phyloP scores from a whole-genome alignment of 92 coral and sea anemone species.

The Palythoa heliodiscus region DNA sequence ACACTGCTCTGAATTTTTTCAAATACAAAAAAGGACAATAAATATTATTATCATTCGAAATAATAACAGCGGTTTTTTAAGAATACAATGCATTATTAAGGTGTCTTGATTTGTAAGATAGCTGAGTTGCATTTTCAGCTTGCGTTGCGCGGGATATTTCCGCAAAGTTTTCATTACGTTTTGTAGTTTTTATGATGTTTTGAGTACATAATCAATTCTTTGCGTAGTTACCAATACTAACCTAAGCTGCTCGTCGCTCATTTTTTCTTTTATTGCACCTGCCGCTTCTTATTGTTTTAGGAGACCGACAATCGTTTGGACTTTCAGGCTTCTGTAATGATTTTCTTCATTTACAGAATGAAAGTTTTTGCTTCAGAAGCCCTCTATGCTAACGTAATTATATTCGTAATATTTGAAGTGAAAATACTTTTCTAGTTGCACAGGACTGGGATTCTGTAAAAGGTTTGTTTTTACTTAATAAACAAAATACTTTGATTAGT shows the following conservation, averaged over 20 bases:
- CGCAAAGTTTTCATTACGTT: too few species aligned
- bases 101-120: neutral
- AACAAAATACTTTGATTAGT: constrained; percentile 27
- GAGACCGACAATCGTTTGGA: neutral
- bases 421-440: neutral
- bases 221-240: neutral
- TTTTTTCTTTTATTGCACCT: constrained; percentile 10
- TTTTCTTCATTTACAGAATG: neutral
- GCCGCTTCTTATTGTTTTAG: neutral
- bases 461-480: constrained; percentile 5
- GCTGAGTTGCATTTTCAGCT: too few species aligned
- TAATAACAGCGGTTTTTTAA: neutral
- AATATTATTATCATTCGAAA: neutral
- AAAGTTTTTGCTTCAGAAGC: neutral
- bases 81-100: constrained; percentile 11
- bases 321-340: constrained; percentile 2
- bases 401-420: neutral
- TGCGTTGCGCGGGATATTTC: too few species aligned
- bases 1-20: neutral
- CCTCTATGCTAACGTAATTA: neutral
- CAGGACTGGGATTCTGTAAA: neutral
- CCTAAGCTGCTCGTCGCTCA: too few species aligned
- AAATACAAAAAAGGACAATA: neutral
- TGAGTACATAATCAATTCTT: neutral
- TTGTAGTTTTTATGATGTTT: neutral